phyloP scores from a whole-genome alignment of 2,797 vertebrate species.

The Peromyscus eremicus region DNA sequence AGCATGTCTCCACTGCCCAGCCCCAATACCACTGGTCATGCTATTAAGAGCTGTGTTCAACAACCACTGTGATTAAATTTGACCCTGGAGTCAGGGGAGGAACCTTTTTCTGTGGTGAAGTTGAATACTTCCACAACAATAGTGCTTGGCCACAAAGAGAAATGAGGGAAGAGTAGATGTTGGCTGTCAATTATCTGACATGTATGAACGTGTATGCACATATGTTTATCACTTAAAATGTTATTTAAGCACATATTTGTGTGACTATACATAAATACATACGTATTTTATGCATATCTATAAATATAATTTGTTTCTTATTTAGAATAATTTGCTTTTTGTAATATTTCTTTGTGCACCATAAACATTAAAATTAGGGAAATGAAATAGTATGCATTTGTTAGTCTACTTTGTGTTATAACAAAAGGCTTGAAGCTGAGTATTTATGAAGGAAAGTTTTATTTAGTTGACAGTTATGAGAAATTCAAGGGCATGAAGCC shows the following conservation, averaged over 20 bases:
- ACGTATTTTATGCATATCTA: not conserved
- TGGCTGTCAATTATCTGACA: not conserved
- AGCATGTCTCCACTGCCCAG: not conserved
- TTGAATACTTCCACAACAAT: not conserved
- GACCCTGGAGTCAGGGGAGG: not conserved
- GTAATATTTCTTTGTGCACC: not conserved
- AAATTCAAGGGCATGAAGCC: not conserved
- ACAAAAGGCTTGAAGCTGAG: not conserved
- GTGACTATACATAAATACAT: not conserved
- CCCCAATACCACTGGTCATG: not conserved
- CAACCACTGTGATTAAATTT: not conserved
- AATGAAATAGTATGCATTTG: slow-evolving; percentile 1
- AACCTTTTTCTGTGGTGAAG: not conserved
- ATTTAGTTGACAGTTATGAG: not conserved
- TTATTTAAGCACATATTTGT: not conserved
- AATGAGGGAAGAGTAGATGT: not conserved
- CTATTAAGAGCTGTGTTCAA: not conserved
- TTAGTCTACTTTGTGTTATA: not conserved
- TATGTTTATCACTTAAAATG: not conserved
- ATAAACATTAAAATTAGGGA: slow-evolving; percentile 11
- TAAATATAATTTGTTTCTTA: slow-evolving; percentile 11
- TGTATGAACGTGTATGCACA: not conserved
- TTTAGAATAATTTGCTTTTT: slow-evolving; percentile 25
- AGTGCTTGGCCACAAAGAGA: not conserved
- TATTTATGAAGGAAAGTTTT: not conserved